phyloP scores from a whole-genome alignment of 2,797 vertebrate species.

The Forpus xanthops region DNA sequence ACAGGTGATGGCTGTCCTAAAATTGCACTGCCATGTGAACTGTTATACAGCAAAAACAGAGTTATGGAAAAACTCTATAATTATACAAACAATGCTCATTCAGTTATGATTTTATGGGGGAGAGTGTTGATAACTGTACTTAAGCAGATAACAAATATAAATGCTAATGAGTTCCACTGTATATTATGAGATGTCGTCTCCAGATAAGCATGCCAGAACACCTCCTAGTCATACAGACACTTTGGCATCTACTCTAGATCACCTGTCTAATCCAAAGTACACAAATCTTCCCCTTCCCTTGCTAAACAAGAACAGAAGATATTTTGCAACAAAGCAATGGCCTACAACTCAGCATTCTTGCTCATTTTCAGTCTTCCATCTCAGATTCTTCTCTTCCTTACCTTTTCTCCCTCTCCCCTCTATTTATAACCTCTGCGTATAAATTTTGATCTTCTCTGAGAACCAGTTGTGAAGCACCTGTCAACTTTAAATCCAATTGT shows the following conservation, averaged over 20 bases:
- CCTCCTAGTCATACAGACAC: conserved; percentile 49
- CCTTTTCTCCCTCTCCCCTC: background rate
- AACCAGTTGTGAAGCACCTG: background rate
- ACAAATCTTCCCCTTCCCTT: conserved; percentile 34
- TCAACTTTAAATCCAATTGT: background rate
- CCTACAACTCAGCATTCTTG: background rate
- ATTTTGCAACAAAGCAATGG: conserved; percentile 36
- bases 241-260: conserved; percentile 55
- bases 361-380: conserved; percentile 1
- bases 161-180: conserved; percentile 66
- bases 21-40: background rate
- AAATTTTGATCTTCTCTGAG: background rate
- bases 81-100: conserved; percentile 39
- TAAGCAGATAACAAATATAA: conserved; percentile 69
- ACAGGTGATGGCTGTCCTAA: background rate
- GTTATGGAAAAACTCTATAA: conserved; percentile 1
- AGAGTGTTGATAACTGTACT: conserved; percentile 59
- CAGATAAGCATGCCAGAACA: conserved; percentile 70
- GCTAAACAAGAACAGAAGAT: conserved; percentile 5
- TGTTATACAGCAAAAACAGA: background rate
- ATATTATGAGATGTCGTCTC: conserved; percentile 70
- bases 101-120: conserved; percentile 27
- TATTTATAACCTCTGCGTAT: background rate
- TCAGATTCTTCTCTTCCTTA: background rate
- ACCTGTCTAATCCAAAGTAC: conserved; percentile 58